A percentile compares a stretch with the other conserved stretches of the same genome.
phyloP scores from a whole-genome alignment of 2,113 vertebrate species.

The Marcusenius ussheri region DNA sequence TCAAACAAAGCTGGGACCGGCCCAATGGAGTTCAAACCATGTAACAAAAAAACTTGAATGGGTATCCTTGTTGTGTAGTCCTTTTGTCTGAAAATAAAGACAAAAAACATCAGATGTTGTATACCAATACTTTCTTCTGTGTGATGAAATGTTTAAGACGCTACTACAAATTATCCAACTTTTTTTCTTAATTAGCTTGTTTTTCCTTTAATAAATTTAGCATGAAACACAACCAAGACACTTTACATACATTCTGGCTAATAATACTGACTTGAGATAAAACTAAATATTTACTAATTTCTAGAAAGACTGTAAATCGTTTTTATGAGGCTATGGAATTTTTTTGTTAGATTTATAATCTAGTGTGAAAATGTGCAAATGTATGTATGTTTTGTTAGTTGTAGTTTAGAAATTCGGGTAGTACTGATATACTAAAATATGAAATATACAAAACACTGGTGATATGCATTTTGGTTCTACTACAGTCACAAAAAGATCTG shows the following conservation, averaged over 20 bases:
- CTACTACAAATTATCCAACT: not conserved
- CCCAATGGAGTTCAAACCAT: not conserved
- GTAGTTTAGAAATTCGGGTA: not conserved
- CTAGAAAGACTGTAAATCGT: not conserved
- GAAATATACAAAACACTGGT: not conserved
- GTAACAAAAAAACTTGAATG: not conserved
- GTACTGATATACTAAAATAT: not conserved
- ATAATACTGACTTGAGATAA: not conserved
- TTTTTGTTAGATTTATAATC: not conserved
- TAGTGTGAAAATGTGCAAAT: not conserved
- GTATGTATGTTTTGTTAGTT: not conserved
- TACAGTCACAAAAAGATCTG: not conserved
- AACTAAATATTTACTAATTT: not conserved
- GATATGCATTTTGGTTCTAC: not conserved
- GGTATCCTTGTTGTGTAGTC: slow-evolving; percentile 3
- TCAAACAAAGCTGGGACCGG: not conserved
- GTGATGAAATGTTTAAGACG: not conserved
- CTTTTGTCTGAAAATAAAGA: slow-evolving; percentile 15
- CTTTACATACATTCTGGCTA: not conserved
- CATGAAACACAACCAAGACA: not conserved
- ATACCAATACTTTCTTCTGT: not conserved
- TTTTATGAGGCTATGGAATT: not conserved
- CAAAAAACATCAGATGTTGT: not conserved
- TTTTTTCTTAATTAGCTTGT: not conserved
- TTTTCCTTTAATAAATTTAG: not conserved